These are phyloP conservation scores for Microhierax caerulescens DNA, from an alignment of 2,797 vertebrate species.

Conservation along the genomic window DNA sequence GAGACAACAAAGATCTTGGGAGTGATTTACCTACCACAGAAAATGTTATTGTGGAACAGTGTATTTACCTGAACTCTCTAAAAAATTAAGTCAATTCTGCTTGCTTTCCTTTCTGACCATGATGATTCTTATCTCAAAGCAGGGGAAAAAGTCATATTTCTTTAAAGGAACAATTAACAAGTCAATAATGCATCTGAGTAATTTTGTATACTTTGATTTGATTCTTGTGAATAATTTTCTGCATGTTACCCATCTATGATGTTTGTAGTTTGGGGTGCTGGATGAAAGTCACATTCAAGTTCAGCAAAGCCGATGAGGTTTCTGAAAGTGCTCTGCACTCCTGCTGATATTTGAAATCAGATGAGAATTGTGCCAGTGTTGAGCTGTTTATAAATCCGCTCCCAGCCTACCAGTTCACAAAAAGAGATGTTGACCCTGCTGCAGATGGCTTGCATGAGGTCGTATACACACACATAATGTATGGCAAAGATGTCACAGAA, in stretches of 20 bases:
- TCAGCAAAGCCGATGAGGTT: neutral
- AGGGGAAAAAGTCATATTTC: neutral
- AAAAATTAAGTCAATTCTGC: neutral
- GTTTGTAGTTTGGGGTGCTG: neutral
- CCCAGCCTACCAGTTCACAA: neutral
- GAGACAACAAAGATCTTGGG: neutral
- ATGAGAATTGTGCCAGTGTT: neutral
- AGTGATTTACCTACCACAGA: neutral
- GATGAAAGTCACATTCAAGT: neutral
- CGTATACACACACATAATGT: fast-evolving
- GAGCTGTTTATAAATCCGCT: neutral
- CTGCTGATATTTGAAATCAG: neutral
- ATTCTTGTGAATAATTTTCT: neutral
- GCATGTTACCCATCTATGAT: neutral
- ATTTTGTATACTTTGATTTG: neutral
- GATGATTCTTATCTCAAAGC: neutral
- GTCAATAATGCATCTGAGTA: neutral
- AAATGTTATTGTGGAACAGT: neutral
- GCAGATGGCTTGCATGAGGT: neutral
- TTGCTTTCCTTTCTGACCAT: neutral
- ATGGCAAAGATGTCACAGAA: neutral
- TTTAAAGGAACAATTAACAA: neutral
- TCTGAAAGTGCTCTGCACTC: neutral
- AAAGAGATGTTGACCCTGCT: neutral
- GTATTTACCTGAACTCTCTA: neutral